Base-by-base conservation (phyloP, 2,797 vertebrate genomes). In the Scyliorhinus canicula region DNA sequence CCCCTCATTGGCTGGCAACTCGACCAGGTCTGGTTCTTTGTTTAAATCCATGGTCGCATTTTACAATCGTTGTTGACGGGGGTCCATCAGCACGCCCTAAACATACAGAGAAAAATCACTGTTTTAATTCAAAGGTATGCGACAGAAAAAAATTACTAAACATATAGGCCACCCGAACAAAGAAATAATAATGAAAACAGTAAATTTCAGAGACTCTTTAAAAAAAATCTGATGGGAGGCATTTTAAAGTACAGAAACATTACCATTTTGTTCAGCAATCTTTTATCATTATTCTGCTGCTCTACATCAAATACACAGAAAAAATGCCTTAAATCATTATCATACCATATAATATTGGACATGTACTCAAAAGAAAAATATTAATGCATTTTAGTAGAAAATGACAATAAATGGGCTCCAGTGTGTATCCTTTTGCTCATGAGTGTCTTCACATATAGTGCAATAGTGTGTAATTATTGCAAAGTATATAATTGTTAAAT, bases 1-100 rank as follows among this genome's bases (percentile, higher is more conserved):
- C 95, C 96, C 95, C 95, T 97, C 96, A 47, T 94, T 35, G 93
- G 47, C 44, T 74, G 44, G 47, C 44, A 52, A 60, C 67, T 94
- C 28, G 55, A 71, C 16, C 2, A 52, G n/a, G 6, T 69, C 47
- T 35, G 93, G 50, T 74, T 47, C 31, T 74, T 94, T 50, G 21
- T n/a, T 94, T 94, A 94, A 71, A 94, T 94, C 93, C 93, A 94
- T 93, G 67, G 63, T 31, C 16, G 91, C 40, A 4, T 65, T 28
- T 31, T 65, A 67, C 8, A 3, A 47, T 94, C 47, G 67, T n/a
- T 74, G 67, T 35, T 94, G 93, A 0, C 50, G 50, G 26, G 14
- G 67, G 5, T n/a, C 31, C 24, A n/a, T 50, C 93, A 71, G 93
- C 74, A 21, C 31, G n/a, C 67, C 63, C 47, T 94, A 74, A 71